A percentile compares a stretch with the other conserved stretches of the same genome.
phyloP scores from a whole-genome alignment of 2,797 vertebrate genomes.

The Sparus aurata region DNA sequence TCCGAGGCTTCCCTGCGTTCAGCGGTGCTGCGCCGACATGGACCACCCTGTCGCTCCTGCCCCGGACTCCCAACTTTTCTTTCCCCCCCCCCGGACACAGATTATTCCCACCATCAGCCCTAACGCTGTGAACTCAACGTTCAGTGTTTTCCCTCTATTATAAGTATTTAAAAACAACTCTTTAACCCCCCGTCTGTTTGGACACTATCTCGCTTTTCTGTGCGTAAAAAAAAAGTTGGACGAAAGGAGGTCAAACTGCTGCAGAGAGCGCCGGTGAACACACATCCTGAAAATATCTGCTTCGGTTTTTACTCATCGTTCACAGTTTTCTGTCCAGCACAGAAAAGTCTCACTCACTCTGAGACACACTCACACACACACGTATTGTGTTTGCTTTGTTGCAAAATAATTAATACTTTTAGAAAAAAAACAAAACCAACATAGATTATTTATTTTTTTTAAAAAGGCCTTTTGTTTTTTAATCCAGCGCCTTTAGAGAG shows the following conservation, averaged over 20 bases:
- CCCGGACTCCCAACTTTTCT: slow-evolving; percentile 52
- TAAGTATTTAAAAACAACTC: background rate
- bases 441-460: background rate
- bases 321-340: background rate
- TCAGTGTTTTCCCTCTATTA: background rate
- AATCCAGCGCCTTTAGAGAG: background rate
- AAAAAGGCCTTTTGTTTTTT: background rate
- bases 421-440: background rate
- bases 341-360: background rate
- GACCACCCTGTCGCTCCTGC: slow-evolving; percentile 61
- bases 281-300: slow-evolving; percentile 6
- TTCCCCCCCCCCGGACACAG: slow-evolving; percentile 4
- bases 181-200: background rate
- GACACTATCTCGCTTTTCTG: background rate
- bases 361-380: background rate
- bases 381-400: slow-evolving; percentile 12
- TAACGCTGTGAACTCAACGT: background rate
- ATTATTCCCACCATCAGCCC: background rate
- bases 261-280: slow-evolving; percentile 14
- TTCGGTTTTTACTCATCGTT: slow-evolving; percentile 22
- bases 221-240: slow-evolving; percentile 9
- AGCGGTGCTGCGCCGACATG: slow-evolving; percentile 35
- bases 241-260: slow-evolving; percentile 18
- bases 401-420: slow-evolving; percentile 14
- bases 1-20: slow-evolving; percentile 8